phyloP scores from a whole-genome alignment of 1,140 invertebrate genomes.

The Atopsyche davidsoni region DNA sequence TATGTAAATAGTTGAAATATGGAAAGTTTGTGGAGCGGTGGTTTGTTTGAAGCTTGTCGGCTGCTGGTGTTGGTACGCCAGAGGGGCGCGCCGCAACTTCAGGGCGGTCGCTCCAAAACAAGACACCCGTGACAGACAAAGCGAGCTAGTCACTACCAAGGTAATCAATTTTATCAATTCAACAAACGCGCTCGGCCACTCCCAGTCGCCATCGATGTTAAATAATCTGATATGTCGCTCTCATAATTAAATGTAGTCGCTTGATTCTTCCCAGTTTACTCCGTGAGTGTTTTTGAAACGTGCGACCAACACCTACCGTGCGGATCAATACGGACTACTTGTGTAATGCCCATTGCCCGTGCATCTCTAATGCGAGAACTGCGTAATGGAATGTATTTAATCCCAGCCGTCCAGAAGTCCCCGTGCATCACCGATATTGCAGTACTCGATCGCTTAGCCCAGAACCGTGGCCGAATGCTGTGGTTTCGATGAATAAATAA shows the following conservation, averaged over 20 bases:
- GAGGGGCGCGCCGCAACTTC: too few relatives aligned
- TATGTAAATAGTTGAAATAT: too few relatives aligned
- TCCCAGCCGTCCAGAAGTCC: background rate
- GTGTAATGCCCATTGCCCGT: background rate
- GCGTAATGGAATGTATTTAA: background rate
- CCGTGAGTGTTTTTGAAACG: background rate
- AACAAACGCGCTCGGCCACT: constrained; percentile 8
- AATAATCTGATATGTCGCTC: background rate
- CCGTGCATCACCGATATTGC: background rate
- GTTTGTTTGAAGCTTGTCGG: too few relatives aligned
- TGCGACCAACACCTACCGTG: constrained; percentile 4
- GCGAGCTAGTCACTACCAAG: constrained; percentile 1
- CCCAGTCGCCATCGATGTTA: constrained; percentile 3
- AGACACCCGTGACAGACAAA: background rate
- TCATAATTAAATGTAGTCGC: background rate
- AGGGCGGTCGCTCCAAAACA: constrained; percentile 15
- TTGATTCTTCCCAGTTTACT: constrained; percentile 1
- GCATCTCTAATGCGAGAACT: background rate
- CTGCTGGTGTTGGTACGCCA: too few relatives aligned
- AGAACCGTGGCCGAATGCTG: too few relatives aligned
- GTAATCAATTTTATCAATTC: constrained; percentile 8
- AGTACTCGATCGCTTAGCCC: too few relatives aligned
- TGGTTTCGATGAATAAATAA: too few relatives aligned
- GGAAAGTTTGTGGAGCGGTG: too few relatives aligned
- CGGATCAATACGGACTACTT: constrained; percentile 10